These are phyloP conservation scores for Sinocyclocheilus rhinocerous DNA, from an alignment of 2,113 vertebrate genomes.

Conservation along the genomic window DNA sequence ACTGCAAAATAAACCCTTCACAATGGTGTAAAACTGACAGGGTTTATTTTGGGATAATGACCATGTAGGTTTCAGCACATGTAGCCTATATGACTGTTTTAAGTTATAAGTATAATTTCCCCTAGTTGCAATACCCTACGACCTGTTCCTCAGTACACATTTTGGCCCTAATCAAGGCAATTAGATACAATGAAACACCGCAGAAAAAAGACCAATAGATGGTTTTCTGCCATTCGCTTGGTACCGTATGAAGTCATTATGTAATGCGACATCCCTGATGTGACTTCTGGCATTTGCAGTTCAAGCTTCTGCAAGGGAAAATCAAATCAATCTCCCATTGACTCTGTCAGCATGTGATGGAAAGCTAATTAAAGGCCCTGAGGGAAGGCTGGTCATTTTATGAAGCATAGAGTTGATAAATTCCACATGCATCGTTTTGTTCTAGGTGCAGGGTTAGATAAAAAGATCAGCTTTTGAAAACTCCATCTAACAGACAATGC, in stretches of 20 bases:
- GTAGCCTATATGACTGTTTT: background rate
- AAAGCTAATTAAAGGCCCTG: constrained; percentile 77
- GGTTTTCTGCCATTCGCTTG: constrained; percentile 28
- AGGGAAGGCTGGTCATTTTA: constrained; percentile 72
- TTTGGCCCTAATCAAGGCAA: constrained; percentile 41
- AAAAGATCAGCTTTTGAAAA: background rate
- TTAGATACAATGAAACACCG: constrained; percentile 36
- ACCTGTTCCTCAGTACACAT: constrained; percentile 1
- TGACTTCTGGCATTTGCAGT: constrained; percentile 70
- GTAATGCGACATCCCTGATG: constrained; percentile 70
- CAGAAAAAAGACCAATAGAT: constrained; percentile 1
- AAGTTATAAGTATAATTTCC: background rate
- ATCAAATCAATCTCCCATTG: constrained; percentile 77
- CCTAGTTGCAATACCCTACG: background rate
- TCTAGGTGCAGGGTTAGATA: background rate
- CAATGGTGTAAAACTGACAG: background rate
- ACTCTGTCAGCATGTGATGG: constrained; percentile 73
- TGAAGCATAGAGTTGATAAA: constrained; percentile 56
- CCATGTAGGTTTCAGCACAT: background rate
- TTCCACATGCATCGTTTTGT: background rate
- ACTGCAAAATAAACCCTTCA: background rate
- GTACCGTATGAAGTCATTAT: constrained; percentile 60
- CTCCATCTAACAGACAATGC: background rate
- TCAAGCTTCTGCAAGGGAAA: constrained; percentile 73
- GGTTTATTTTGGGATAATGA: constrained; percentile 3